Evolutionary conservation across 2,888 invertebrate genomes (phyloP).

Genomic region (Erebia epiphron): DNA sequence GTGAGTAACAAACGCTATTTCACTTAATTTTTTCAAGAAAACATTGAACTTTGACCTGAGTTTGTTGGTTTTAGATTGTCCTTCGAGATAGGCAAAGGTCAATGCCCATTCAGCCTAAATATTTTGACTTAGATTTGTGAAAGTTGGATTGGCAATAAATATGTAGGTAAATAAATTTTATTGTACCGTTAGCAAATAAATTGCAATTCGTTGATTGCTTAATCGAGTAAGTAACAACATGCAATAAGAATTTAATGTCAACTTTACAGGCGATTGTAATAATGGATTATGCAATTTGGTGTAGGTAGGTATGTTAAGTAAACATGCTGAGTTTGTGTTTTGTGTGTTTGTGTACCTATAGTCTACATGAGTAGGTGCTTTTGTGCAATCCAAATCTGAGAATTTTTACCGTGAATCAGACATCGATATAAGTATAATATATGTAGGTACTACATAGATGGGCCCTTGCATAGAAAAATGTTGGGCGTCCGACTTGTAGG

Average conservation of each 20-base stretch:
- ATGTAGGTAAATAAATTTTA: neutral
- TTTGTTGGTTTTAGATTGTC: neutral
- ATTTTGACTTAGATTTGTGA: slow-evolving; percentile 19
- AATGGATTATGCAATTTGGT: slow-evolving; percentile 10
- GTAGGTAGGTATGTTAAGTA: neutral
- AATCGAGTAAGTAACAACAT: slow-evolving; percentile 16
- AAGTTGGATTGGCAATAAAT: slow-evolving; percentile 1
- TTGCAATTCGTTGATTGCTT: slow-evolving; percentile 19
- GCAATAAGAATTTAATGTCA: slow-evolving; percentile 20
- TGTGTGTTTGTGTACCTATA: too few relatives aligned
- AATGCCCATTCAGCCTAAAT: neutral
- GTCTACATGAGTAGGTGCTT: too few relatives aligned
- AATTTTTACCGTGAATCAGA: too few relatives aligned
- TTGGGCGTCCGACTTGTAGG: too few relatives aligned
- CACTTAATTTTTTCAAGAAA: slow-evolving; percentile 10
- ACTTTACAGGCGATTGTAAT: slow-evolving; percentile 1
- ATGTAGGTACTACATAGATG: too few relatives aligned
- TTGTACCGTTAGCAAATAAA: slow-evolving; percentile 21
- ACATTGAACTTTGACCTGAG: slow-evolving; percentile 24
- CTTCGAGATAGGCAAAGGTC: slow-evolving; percentile 1
- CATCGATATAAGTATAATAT: too few relatives aligned
- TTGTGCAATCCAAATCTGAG: too few relatives aligned
- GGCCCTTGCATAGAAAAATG: too few relatives aligned
- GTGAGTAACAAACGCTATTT: slow-evolving; percentile 56
- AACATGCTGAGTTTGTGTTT: neutral